Evolutionary conservation across 2,113 vertebrate genomes (phyloP).

Genomic region (Mesoclemmys tuberculata): DNA sequence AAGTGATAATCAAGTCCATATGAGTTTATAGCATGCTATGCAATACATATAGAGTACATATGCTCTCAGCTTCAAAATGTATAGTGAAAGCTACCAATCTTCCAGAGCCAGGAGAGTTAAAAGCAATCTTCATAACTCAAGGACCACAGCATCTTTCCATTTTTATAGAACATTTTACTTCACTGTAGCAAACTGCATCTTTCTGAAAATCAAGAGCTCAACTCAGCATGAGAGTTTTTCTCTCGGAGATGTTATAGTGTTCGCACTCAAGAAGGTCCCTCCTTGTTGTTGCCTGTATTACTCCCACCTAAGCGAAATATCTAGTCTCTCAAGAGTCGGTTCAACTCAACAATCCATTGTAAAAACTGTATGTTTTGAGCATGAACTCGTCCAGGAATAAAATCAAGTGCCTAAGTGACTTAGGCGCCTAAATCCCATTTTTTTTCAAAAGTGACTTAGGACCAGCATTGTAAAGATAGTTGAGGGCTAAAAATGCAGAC

Average conservation of each 20-base stretch:
- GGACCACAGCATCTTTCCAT: not conserved
- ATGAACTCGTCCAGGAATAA: constrained; percentile 30
- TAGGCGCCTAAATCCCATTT: constrained; percentile 8
- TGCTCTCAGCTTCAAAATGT: not conserved
- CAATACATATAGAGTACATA: not conserved
- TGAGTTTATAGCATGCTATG: not conserved
- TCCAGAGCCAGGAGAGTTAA: not conserved
- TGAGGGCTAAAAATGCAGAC: constrained; percentile 28
- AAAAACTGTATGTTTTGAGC: constrained; percentile 26
- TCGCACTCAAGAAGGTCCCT: constrained; percentile 11
- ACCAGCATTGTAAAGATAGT: not conserved
- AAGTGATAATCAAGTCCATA: not conserved
- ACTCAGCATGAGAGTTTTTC: not conserved
- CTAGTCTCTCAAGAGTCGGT: constrained; percentile 31
- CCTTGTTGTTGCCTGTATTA: constrained; percentile 21
- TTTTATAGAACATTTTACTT: not conserved
- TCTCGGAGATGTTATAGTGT: not conserved
- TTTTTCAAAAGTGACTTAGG: constrained; percentile 4
- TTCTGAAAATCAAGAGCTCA: constrained; percentile 10
- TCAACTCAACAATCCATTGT: not conserved
- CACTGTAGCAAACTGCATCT: not conserved
- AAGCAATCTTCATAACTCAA: not conserved
- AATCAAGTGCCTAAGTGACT: constrained; percentile 22
- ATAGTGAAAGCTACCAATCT: not conserved
- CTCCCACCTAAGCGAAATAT: constrained; percentile 28